phyloP scores from a whole-genome alignment of 2,797 vertebrate genomes.

The Hemibagrus guttatus region DNA sequence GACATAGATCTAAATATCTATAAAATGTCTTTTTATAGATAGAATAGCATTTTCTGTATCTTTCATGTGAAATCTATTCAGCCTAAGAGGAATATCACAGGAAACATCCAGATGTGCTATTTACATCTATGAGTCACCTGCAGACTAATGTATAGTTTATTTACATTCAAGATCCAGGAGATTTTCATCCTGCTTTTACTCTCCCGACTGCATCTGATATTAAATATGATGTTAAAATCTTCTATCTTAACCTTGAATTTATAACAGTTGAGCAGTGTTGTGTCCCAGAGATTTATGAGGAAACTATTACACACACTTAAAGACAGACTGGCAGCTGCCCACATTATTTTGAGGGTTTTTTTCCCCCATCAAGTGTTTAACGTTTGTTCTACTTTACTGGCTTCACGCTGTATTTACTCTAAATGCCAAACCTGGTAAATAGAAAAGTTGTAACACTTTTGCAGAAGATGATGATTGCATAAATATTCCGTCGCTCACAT shows the following conservation, averaged over 20 bases:
- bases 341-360: neutral
- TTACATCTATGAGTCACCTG: neutral
- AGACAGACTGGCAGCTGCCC: neutral
- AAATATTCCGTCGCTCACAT: neutral
- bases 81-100: neutral
- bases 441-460: neutral
- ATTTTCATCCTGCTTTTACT: slow-evolving; percentile 3
- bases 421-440: neutral
- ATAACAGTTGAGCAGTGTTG: neutral
- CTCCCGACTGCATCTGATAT: neutral
- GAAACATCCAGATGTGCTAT: neutral
- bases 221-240: neutral
- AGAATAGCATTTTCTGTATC: neutral
- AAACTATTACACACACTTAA: neutral
- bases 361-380: neutral
- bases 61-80: neutral
- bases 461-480: neutral
- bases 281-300: neutral
- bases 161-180: neutral
- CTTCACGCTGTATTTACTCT: neutral
- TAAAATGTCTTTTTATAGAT: neutral
- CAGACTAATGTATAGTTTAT: neutral
- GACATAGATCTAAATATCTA: too few relatives aligned
- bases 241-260: neutral
- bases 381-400: neutral